phyloP scores from a whole-genome alignment of 2,113 vertebrate genomes.

The Brevimyrus niger region DNA sequence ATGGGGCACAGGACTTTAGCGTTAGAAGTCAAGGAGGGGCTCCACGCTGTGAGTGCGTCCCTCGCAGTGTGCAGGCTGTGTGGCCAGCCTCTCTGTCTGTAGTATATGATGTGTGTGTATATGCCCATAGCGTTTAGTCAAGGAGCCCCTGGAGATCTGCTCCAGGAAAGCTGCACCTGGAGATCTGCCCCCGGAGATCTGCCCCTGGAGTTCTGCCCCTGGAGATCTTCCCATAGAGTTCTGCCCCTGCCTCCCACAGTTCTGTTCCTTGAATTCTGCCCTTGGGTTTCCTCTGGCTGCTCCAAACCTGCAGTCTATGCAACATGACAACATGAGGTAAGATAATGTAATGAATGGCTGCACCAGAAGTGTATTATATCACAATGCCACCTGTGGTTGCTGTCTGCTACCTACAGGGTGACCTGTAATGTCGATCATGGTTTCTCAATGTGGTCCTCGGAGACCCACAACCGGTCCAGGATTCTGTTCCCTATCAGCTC shows the following conservation, averaged over 20 bases:
- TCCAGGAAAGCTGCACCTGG: too few relatives aligned
- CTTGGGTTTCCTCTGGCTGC: neutral
- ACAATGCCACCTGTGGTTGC: neutral
- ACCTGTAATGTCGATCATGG: neutral
- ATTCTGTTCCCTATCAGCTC: neutral
- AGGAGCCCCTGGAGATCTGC: neutral
- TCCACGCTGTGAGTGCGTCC: neutral
- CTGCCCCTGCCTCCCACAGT: neutral
- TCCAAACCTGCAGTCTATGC: neutral
- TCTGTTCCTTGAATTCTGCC: neutral
- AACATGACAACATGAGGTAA: neutral
- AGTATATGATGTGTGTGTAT: neutral
- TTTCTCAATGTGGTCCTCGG: neutral
- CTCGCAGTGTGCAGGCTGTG: neutral
- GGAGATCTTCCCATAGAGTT: too few relatives aligned
- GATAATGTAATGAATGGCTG: neutral
- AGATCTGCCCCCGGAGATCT: neutral
- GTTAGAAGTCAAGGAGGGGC: neutral
- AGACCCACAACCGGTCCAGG: neutral
- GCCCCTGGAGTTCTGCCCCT: neutral
- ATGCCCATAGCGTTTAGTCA: neutral
- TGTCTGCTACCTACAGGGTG: neutral
- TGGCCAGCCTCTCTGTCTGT: neutral
- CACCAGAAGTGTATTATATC: neutral
- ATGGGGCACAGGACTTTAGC: neutral